A percentile compares a stretch with the other conserved stretches of the same genome.
These are phyloP conservation scores for Choloepus didactylus DNA, from an alignment of 2,797 vertebrate genomes.

Conservation along the genomic window DNA sequence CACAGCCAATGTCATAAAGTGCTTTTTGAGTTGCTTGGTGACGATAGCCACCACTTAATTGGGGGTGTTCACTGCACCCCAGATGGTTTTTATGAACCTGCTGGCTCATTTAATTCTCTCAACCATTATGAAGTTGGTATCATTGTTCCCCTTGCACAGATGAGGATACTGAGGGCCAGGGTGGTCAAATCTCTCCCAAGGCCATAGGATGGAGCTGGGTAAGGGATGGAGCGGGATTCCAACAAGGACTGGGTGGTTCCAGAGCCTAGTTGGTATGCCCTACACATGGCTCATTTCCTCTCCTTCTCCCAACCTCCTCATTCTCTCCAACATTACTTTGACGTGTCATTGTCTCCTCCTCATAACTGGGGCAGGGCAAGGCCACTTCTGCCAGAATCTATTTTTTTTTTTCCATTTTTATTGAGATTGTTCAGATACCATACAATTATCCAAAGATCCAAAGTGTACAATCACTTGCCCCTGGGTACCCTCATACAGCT, in stretches of 20 bases:
- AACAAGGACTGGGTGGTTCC: not conserved
- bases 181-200: not conserved
- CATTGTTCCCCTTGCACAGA: not conserved
- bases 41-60: rapidly evolving
- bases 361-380: not conserved
- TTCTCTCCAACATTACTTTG: not conserved
- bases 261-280: not conserved
- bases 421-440: too few relatives aligned
- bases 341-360: not conserved
- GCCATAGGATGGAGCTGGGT: not conserved
- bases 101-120: not conserved
- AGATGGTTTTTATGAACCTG: not conserved
- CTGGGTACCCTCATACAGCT: too few relatives aligned
- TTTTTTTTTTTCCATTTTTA: too few relatives aligned
- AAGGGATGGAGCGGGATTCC: not conserved
- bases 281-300: not conserved
- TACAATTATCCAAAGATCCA: too few relatives aligned
- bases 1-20: too few relatives aligned
- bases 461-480: too few relatives aligned
- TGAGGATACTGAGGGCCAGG: not conserved
- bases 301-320: too few relatives aligned
- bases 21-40: not conserved
- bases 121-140: not conserved
- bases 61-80: too few relatives aligned
- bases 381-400: not conserved